Conservation (phyloP, 2,797 vertebrate genomes). For the Melanotaenia pygmaea region DNA sequence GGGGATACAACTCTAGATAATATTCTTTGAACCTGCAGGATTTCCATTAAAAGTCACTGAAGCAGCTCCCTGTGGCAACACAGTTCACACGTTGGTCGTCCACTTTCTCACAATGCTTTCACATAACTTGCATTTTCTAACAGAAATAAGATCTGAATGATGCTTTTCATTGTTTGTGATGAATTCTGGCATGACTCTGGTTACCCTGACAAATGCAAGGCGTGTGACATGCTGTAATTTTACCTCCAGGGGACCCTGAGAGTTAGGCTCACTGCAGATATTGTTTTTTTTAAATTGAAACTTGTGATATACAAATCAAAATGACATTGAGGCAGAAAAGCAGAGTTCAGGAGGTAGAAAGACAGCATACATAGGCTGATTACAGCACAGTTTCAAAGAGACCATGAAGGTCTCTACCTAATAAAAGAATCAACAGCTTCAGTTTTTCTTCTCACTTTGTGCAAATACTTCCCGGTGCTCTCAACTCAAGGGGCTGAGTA, state of each 20-base stretch:
- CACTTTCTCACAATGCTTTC: not conserved
- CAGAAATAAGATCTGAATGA: constrained; percentile 4
- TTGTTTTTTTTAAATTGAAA: constrained; percentile 15
- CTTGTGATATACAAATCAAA: constrained; percentile 28
- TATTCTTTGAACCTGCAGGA: constrained; percentile 8
- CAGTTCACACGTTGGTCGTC: constrained; percentile 22
- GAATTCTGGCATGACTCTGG: constrained; percentile 22
- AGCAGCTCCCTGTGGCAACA: constrained; percentile 18
- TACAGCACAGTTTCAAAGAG: constrained; percentile 45
- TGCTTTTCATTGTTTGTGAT: not conserved
- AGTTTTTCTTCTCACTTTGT: constrained; percentile 21
- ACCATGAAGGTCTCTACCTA: constrained; percentile 22
- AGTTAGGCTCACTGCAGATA: constrained; percentile 13
- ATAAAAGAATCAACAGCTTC: constrained; percentile 3
- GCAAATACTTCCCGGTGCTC: constrained; percentile 40
- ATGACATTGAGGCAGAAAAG: constrained; percentile 47
- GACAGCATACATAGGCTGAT: constrained; percentile 44
- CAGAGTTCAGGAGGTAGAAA: constrained; percentile 69
- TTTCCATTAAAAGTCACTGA: constrained; percentile 7
- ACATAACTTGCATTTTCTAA: constrained; percentile 2
- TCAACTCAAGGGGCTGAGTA: constrained; percentile 76
- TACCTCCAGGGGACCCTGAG: constrained; percentile 11
- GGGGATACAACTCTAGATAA: constrained; percentile 18
- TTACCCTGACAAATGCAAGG: constrained; percentile 19
- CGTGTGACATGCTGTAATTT: not conserved